Evolutionary conservation across 2,888 invertebrate species (phyloP).

Genomic region (Leptinotarsa tumamoca): DNA sequence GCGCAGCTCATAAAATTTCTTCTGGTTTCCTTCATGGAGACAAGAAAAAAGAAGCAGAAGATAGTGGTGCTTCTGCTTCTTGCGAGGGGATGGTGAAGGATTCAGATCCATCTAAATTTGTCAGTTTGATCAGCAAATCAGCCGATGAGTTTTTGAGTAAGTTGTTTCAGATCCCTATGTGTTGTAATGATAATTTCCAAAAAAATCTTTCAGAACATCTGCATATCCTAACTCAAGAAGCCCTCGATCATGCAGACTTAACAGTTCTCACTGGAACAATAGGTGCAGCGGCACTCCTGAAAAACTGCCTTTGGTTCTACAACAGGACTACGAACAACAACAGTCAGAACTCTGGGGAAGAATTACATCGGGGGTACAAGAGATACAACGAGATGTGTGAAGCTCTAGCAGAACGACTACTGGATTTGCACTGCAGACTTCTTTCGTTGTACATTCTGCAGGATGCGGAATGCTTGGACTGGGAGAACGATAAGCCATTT

Average conservation of each 20-base stretch:
- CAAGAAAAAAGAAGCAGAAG: constrained; percentile 66
- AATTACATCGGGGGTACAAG: constrained; percentile 73
- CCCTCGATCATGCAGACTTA: constrained; percentile 85
- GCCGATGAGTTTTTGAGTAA: constrained; percentile 77
- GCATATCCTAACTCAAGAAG: constrained; percentile 84
- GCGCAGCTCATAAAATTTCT: constrained; percentile 78
- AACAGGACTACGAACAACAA: constrained; percentile 70
- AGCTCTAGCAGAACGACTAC: constrained; percentile 83
- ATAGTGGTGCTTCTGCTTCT: constrained; percentile 53
- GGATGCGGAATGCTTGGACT: constrained; percentile 83
- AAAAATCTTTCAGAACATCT: constrained; percentile 73
- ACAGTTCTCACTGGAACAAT: constrained; percentile 84
- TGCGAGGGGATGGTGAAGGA: constrained; percentile 76
- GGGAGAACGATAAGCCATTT: constrained; percentile 75
- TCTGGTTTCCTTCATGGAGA: constrained; percentile 68
- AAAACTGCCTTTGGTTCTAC: constrained; percentile 84
- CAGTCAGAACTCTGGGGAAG: constrained; percentile 50
- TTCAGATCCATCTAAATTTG: constrained; percentile 83
- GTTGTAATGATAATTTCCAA: neutral
- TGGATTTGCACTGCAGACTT: constrained; percentile 84
- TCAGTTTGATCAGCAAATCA: constrained; percentile 77
- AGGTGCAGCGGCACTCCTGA: constrained; percentile 82
- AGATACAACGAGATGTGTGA: constrained; percentile 86
- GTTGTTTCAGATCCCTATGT: neutral
- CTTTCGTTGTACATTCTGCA: constrained; percentile 84